phyloP scores from a whole-genome alignment of 1,140 invertebrate genomes.

The Sinonovacula constricta region DNA sequence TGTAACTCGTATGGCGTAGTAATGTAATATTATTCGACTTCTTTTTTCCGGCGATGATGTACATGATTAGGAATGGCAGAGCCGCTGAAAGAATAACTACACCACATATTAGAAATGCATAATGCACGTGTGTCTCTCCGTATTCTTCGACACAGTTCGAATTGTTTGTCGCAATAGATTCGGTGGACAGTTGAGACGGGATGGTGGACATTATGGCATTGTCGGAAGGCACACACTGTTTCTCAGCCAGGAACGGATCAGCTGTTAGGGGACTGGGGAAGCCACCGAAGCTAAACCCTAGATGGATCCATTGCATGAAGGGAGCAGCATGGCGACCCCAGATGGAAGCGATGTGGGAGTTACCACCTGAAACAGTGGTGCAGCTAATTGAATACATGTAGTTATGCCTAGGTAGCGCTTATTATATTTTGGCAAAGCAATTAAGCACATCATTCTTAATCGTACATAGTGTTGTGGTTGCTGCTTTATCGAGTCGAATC shows the following conservation, averaged over 20 bases:
- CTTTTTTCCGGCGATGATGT: conserved; percentile 2
- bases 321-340: conserved; percentile 76
- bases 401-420: too few species aligned
- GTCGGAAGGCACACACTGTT: conserved; percentile 1
- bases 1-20: neutral
- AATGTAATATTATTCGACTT: conserved; percentile 1
- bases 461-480: too few species aligned
- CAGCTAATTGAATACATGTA: too few species aligned
- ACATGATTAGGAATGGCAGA: conserved; percentile 26
- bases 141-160: conserved; percentile 10
- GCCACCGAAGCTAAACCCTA: conserved; percentile 48
- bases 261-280: conserved; percentile 46
- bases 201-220: too few species aligned
- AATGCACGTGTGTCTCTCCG: conserved; percentile 38
- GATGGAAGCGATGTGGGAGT: conserved; percentile 77
- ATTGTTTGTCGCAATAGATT: neutral
- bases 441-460: too few species aligned
- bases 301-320: conserved; percentile 50
- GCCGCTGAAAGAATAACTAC: conserved; percentile 10
- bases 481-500: too few species aligned
- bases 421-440: too few species aligned
- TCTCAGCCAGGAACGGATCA: conserved; percentile 46
- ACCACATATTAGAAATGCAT: conserved; percentile 23
- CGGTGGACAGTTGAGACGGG: too few species aligned
- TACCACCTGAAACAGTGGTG: conserved; percentile 71